Evolutionary conservation across 1,140 invertebrate genomes (phyloP), one percentile per base, ranked within the genome.

Genomic region (Drosophila melanica): DNA sequence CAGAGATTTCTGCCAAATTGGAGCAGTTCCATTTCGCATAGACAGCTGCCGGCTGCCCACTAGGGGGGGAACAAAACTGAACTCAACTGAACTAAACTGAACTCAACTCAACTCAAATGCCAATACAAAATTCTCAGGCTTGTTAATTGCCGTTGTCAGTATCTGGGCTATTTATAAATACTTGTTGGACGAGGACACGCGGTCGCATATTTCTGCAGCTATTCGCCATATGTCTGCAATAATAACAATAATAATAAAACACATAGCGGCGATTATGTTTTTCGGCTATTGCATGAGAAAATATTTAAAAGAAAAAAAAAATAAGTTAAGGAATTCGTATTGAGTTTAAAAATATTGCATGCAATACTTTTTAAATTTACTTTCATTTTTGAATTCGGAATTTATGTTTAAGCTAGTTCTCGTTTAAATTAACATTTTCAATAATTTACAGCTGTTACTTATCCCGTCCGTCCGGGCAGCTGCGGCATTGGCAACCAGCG

Each of bases 61-160:
- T 33, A 44, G 55, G 54, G 58, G 58, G 47, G 45, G 18, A 60
- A 64, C 57, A 42, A 35, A 64, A 64, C 65, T 50, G 48, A 48
- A 66, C 71, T 16, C 53, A 35, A 44, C 65, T 35, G 23, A 60
- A 53, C 51, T 65, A 39, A 58, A 64, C 70, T 58, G 39, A 59
- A 65, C 33, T 35, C 8, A 35, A 3, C 33, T 35, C 8, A 35
- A 35, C 58, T 70, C 14, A 59, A 62, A 81, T 87, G 70, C 78
- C 79, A 87, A 85, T 47, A 70, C 45, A 73, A 69, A 87, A 86
- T 87, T 86, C 81, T 86, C 81, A 85, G 81, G 81, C 81, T 85
- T 80, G 81, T 85, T 85, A 86, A 85, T 85, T 85, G 81, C 81
- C 77, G 77, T 85, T 85, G 81, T 85, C 81, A 85, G 81, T 79